These are phyloP conservation scores for Sebastes reedi DNA, from an alignment of 2,797 vertebrate species.

Conservation along the genomic window DNA sequence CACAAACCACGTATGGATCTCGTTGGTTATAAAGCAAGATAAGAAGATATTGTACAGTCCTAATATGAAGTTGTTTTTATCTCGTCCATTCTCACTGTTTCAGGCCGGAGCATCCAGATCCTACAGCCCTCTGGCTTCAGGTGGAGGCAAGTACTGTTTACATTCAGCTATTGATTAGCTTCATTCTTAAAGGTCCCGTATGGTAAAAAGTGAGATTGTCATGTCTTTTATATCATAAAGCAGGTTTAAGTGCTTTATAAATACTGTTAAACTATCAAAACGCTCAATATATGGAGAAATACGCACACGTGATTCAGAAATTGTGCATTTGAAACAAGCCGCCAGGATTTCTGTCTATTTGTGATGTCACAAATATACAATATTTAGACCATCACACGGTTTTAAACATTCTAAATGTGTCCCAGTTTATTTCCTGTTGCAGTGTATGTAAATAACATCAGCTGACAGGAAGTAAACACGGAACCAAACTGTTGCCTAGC, in stretches of 20 bases:
- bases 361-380: no score
- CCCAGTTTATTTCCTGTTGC: no score
- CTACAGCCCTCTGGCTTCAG: constrained; percentile 90
- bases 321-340: no score
- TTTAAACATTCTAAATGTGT: no score
- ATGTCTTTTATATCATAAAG: accelerated
- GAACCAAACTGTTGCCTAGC: accelerated
- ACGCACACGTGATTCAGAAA: no score
- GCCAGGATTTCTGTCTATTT: accelerated
- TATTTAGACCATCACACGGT: accelerated
- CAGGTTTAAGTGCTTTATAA: accelerated
- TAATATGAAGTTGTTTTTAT: neutral
- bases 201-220: no score
- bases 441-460: no score
- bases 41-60: neutral
- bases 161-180: neutral
- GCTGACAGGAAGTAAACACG: accelerated
- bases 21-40: no score
- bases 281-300: accelerated
- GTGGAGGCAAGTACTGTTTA: constrained; percentile 82
- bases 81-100: constrained; percentile 38
- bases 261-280: no score
- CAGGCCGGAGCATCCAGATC: constrained; percentile 90
- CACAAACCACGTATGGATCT: no score
- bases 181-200: neutral